Evolutionary conservation across 2,113 vertebrate species (phyloP).

Genomic region (Anoura caudifer): DNA sequence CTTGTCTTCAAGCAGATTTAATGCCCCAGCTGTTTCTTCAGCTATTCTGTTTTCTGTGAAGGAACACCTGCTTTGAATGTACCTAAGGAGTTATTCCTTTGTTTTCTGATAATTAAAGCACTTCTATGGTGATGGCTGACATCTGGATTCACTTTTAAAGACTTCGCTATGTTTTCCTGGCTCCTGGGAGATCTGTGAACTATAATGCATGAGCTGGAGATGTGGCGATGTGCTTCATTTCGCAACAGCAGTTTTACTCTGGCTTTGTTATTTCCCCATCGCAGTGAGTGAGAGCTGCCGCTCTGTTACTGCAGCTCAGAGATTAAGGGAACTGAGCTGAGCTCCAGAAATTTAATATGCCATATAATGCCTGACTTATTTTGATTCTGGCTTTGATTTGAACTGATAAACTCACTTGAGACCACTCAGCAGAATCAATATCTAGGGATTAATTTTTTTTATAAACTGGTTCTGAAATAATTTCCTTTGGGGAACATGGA

Average conservation of each 20-base stretch:
- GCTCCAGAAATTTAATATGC: constrained; percentile 60
- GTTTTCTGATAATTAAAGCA: constrained; percentile 63
- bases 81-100: constrained; percentile 70
- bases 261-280: constrained; percentile 53
- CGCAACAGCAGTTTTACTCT: constrained; percentile 29
- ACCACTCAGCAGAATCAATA: constrained; percentile 32
- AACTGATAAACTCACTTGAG: constrained; percentile 49
- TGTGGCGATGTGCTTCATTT: constrained; percentile 49
- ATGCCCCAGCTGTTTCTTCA: constrained; percentile 52
- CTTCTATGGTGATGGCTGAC: constrained; percentile 35
- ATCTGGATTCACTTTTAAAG: constrained; percentile 71
- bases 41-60: constrained; percentile 43
- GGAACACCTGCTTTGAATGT: constrained; percentile 64
- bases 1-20: constrained; percentile 1
- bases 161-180: constrained; percentile 25
- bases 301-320: constrained; percentile 4
- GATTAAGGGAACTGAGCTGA: constrained; percentile 19
- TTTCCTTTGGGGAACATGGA: not conserved
- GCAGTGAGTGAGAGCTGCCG: constrained; percentile 32
- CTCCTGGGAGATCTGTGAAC: constrained; percentile 53
- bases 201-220: constrained; percentile 25
- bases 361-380: constrained; percentile 52
- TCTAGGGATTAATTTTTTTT: not conserved
- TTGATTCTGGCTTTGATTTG: constrained; percentile 41
- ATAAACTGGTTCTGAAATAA: constrained; percentile 32